phyloP scores from a whole-genome alignment of 2,797 vertebrate species.

The Chelon labrosus region DNA sequence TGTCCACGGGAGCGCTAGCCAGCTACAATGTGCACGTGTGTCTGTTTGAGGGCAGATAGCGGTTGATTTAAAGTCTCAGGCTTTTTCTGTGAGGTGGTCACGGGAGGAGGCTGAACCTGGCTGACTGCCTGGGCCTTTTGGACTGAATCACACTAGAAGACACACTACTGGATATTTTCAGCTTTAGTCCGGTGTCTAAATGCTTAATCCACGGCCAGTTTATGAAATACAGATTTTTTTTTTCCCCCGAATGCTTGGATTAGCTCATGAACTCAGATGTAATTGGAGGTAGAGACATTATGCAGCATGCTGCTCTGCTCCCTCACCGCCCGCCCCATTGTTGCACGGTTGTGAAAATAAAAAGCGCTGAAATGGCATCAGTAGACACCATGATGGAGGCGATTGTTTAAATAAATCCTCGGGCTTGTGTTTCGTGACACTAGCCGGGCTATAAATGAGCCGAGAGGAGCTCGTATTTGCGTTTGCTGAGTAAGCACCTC shows the following conservation, averaged over 20 bases:
- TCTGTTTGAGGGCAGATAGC: slow-evolving; percentile 58
- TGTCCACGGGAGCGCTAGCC: slow-evolving; percentile 7
- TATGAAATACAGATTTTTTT: not conserved
- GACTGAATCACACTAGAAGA: slow-evolving; percentile 12
- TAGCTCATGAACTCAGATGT: slow-evolving; percentile 17
- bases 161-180: slow-evolving; percentile 13
- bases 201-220: slow-evolving; percentile 21
- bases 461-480: slow-evolving; percentile 41
- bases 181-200: slow-evolving; percentile 14
- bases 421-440: slow-evolving; percentile 41
- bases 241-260: slow-evolving; percentile 16
- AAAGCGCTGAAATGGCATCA: slow-evolving; percentile 34
- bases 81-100: slow-evolving; percentile 46
- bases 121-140: slow-evolving; percentile 28
- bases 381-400: not conserved
- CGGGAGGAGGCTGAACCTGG: slow-evolving; percentile 33
- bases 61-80: slow-evolving; percentile 50
- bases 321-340: not conserved
- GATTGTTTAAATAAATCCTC: slow-evolving; percentile 44
- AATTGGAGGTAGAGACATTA: slow-evolving; percentile 31
- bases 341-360: slow-evolving; percentile 12
- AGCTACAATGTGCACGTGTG: slow-evolving; percentile 22
- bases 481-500: slow-evolving; percentile 63
- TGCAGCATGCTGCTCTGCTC: not conserved
- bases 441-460: slow-evolving; percentile 39